Conservation (phyloP, 2,113 vertebrate genomes). For the Regulus satrapa region DNA sequence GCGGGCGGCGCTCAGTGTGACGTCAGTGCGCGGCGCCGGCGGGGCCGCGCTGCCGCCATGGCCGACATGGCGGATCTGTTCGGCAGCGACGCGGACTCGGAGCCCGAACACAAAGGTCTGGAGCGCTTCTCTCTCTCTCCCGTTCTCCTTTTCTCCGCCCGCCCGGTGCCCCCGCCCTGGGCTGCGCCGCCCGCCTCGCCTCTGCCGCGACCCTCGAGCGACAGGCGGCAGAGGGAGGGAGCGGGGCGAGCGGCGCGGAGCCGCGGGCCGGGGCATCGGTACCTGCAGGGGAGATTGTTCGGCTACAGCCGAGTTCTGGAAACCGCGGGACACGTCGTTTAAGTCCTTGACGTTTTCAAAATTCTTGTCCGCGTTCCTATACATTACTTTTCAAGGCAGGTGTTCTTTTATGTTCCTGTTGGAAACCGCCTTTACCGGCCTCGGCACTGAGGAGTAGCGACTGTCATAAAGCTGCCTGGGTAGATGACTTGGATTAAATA, state of each 20-base stretch:
- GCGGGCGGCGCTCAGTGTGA: fast-evolving
- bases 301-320: not conserved
- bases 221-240: not conserved
- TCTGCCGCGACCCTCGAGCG: not conserved
- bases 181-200: not conserved
- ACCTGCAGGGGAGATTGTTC: too few species aligned
- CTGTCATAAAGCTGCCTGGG: not conserved
- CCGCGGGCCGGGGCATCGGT: not conserved
- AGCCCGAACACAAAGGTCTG: not conserved
- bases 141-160: fast-evolving
- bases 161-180: too few species aligned
- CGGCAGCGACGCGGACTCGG: not conserved
- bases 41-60: not conserved
- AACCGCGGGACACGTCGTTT: fast-evolving
- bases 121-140: not conserved
- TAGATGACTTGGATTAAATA: fast-evolving
- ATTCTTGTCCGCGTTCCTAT: fast-evolving
- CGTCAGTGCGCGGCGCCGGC: not conserved
- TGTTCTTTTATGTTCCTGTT: not conserved
- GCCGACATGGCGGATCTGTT: not conserved
- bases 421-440: fast-evolving
- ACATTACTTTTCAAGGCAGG: fast-evolving
- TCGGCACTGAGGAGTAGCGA: fast-evolving
- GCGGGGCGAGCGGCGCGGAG: not conserved
- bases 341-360: fast-evolving